Percentiles rank a stretch among this genome's conserved stretches.
Conservation (phyloP, 2,797 vertebrate genomes). For the Hozukius guyotensis region DNA sequence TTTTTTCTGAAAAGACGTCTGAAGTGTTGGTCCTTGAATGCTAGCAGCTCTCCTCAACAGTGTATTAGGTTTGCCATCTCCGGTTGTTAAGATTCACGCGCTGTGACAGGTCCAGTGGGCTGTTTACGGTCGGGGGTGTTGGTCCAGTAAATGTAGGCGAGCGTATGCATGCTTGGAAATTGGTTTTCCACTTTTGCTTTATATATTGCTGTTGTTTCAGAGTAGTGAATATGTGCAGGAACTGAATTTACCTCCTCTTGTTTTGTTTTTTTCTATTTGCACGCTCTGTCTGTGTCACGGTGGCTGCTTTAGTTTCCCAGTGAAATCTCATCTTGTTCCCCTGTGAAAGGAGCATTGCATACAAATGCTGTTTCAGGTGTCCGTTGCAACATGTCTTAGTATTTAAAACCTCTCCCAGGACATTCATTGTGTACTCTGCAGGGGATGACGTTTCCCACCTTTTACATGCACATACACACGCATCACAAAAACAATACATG, state of each 20-base stretch:
- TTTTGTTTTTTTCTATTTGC: background rate
- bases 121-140: background rate
- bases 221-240: background rate
- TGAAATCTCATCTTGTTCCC: constrained; percentile 35
- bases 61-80: background rate
- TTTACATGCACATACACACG: background rate
- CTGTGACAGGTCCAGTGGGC: background rate
- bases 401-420: constrained; percentile 23
- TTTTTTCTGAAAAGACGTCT: background rate
- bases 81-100: background rate
- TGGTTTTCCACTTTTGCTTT: background rate
- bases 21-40: background rate
- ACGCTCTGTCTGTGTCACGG: constrained; percentile 4
- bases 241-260: background rate
- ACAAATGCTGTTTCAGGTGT: constrained; percentile 51
- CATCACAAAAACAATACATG: background rate
- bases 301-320: constrained; percentile 1
- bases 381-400: constrained; percentile 20
- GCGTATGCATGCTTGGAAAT: background rate
- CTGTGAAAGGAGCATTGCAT: constrained; percentile 23
- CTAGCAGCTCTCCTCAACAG: background rate
- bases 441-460: background rate
- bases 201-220: background rate
- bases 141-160: background rate
- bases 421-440: background rate